Base-by-base conservation (phyloP, 2,113 vertebrate species). In the Cinclus mexicanus region DNA sequence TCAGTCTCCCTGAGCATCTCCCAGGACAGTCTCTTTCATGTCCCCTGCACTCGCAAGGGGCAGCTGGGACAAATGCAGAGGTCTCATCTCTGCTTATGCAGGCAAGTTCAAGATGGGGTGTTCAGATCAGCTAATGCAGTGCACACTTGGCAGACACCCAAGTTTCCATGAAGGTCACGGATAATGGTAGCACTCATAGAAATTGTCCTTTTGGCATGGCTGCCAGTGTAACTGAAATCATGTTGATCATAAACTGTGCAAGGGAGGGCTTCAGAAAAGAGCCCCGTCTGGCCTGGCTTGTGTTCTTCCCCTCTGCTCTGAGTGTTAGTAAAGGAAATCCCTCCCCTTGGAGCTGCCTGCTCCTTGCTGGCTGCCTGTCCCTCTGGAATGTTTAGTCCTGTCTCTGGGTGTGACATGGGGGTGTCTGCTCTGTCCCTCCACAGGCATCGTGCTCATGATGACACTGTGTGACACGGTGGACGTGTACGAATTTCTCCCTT, bases 381-480 rank as follows among this genome's bases (percentile, higher is more conserved):
- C 4, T 1, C 12, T 28, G 55, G 16, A 21, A 4, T 4, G 8
- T 23, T 25, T 3, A 0, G 0, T 8, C 0, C 1, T 11, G n/a
- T 85, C 57, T 50, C 21, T 55, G 63, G 63, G 4, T 53, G 53
- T 83, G 71, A 90, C 3, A 0, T 2, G 17, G 69, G 31, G 33
- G 1, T 68, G 13, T 88, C 23, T 81, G 31, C 76, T 80, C 49
- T 39, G 91, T 22, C 59, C 60, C 63, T 85, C 71, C 31, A 0
- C 44, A 98, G 98, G 98, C 50, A 98, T 98, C 10, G 25, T 98
- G 59, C 90, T 98, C 84, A 98, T 98, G 98, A 97, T 98, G 98
- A 97, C 97, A 0, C 95, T 98, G 16, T 98, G 98, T 65, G 97
- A 98, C 7, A 46, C 97, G 47, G 98, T 98, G 84, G 94, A 98